phyloP scores from a whole-genome alignment of 1,140 invertebrate species.

The Orchestia grillus region DNA sequence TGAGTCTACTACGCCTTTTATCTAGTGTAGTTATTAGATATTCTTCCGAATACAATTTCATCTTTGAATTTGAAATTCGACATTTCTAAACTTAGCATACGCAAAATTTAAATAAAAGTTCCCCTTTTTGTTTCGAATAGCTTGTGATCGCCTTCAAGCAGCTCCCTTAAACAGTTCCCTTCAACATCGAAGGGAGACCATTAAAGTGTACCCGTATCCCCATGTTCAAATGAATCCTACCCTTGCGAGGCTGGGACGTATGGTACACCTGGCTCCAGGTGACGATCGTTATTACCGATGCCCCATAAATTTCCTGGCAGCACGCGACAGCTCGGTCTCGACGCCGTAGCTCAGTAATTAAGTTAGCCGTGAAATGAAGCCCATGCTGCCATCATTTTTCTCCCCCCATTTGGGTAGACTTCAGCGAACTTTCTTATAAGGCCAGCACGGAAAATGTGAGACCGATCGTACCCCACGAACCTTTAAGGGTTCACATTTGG shows the following conservation, averaged over 20 bases:
- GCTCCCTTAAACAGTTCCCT: too few species aligned
- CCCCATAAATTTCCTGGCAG: neutral
- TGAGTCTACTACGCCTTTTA: neutral
- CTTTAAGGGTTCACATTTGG: neutral
- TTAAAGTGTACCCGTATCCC: neutral
- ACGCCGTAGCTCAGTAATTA: neutral
- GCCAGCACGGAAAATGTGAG: neutral
- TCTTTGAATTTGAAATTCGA: neutral
- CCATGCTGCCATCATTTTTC: neutral
- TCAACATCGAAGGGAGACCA: too few species aligned
- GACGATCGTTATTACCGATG: neutral
- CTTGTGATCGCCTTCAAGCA: neutral
- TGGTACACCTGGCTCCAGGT: neutral
- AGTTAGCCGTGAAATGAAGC: neutral
- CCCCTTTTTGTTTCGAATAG: neutral
- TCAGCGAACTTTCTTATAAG: slow-evolving; percentile 8
- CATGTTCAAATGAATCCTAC: neutral
- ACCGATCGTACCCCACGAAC: neutral
- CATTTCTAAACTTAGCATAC: too few species aligned
- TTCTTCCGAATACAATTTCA: neutral
- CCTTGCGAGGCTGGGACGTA: neutral
- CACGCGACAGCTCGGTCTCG: neutral
- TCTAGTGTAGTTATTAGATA: neutral
- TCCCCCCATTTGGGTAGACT: neutral
- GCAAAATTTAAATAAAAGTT: too few species aligned